Evolutionary conservation across 92 coral and sea anemone species (phyloP), one percentile per base, ranked within the genome.

Genomic region (Heliopora coerulea): DNA sequence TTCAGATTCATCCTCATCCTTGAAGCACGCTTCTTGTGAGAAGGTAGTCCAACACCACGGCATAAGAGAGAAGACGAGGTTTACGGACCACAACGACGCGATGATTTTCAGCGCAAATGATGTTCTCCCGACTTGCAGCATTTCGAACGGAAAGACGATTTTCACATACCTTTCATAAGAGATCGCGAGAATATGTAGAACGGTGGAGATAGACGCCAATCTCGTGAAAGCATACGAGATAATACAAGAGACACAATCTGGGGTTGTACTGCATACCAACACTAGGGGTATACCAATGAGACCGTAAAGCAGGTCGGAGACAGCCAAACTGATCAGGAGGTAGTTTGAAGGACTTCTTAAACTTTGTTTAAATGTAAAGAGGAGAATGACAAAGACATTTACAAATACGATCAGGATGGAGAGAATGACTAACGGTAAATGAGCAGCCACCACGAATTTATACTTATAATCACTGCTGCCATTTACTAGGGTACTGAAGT

Each of bases 111-210:
- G 32, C 35, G 73, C 84, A 21, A 83, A 74, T 24, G 31, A 8
- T 18, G 23, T 59, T 1, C 68, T 73, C 2, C 75, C 87, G 18
- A 83, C 52, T 19, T 62, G 32, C 12, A 57, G 58, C 52, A 68
- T 54, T 54, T 50, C 60, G 15, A 86, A 42, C 6, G 87, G 37
- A 44, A 82, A 56, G 18, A 91, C 89, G 25, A 91, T 91, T 33
- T 88, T 86, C n/a, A 80, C 62, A 68, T 89, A 91, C 18, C 97
- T 91, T 56, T 91, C 97, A 25, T 81, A 72, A 6, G 96, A 85
- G 33, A 91, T 84, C 33, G 83, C 32, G 44, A 89, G 54, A 24
- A 91, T 83, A 42, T 91, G 97, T 24, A 89, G 86, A 7, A 91
- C 87, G n/a, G 97, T 72, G 0, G 96, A 91, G 20, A 86, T 83